Base-by-base conservation (phyloP, 1,140 invertebrate species). In the Aphelinus atriplicis region DNA sequence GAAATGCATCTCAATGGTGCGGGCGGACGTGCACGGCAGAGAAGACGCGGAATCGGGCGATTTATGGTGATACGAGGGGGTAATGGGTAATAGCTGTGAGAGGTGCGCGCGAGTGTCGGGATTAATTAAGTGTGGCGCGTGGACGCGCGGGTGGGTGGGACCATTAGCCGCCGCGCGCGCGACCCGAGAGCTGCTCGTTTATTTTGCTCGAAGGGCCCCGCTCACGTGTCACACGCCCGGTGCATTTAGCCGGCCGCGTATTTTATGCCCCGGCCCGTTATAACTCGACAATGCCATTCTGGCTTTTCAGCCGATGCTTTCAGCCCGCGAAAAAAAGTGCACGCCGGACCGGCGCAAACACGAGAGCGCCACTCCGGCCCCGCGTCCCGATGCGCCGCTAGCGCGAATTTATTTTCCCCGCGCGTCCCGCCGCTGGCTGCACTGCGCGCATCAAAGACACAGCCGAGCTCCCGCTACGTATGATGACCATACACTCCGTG, bases 121-220 rank as follows among this genome's bases (percentile, higher is more conserved):
- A 75, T 75, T 75, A 75, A 75, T 75, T 75, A 75, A 75, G 74
- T 75, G 45, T 68, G 65, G 68, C 42, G 55, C 64, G 26, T 26
- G 45, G 42, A n/a, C 58, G 42, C 42, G 65, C 65, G 73, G 47
- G 71, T 65, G 46, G 55, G 60, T 9, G 51, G 26, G 66, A 63
- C 55, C 66, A 74, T 68, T 73, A 67, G 74, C 63, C 26, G 0
- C 26, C 26, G 26, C 26, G 26, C 26, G 26, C 26, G 26, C 26
- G 26, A 26, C 26, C 26, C 71, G 76, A 77, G 69, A 77, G 66
- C 70, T 63, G 77, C 77, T 76, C 74, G 71, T 76, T 76, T 70
- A 63, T 70, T 70, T 56, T 58, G 66, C 51, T 3, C 7, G 53
- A 71, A 71, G 51, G 50, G 50, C 48, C 62, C 26, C 26, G 6